These are phyloP conservation scores for Emydocephalus ijimae DNA, from an alignment of 2,113 vertebrate species.

Conservation along the genomic window DNA sequence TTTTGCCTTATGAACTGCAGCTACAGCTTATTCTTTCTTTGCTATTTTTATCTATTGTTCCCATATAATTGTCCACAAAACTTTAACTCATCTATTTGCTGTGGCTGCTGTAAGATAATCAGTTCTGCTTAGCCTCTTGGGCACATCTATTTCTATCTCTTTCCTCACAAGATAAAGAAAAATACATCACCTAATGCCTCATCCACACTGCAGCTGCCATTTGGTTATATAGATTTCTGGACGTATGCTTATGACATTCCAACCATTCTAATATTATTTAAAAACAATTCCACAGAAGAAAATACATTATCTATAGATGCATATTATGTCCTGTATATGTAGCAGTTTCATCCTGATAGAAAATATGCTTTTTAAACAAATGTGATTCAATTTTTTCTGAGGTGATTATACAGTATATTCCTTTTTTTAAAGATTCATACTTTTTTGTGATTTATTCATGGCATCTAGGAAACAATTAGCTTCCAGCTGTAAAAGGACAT, in stretches of 20 bases:
- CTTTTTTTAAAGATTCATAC: not conserved
- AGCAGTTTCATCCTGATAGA: not conserved
- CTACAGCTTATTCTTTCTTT: constrained; percentile 13
- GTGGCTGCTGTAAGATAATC: constrained; percentile 29
- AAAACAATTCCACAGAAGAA: constrained; percentile 43
- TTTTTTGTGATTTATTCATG: not conserved
- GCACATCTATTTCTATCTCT: constrained; percentile 40
- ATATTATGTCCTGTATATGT: not conserved
- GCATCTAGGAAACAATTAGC: not conserved
- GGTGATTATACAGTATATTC: not conserved
- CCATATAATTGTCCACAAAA: constrained; percentile 34
- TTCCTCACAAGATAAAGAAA: constrained; percentile 36
- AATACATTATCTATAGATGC: constrained; percentile 32
- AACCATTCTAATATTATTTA: constrained; percentile 22
- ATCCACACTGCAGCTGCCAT: constrained; percentile 46
- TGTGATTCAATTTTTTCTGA: constrained; percentile 19
- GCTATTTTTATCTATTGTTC: constrained; percentile 32
- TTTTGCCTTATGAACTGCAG: constrained; percentile 20
- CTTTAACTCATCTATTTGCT: constrained; percentile 38
- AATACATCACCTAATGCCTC: constrained; percentile 39
- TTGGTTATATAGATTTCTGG: constrained; percentile 35
- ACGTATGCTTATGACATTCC: constrained; percentile 5
- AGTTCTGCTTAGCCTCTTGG: constrained; percentile 10
- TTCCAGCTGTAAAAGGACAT: not conserved
- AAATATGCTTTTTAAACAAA: constrained; percentile 16